These are phyloP conservation scores for Actenoides lindsayi DNA, from an alignment of 2,113 vertebrate genomes.

Conservation along the genomic window DNA sequence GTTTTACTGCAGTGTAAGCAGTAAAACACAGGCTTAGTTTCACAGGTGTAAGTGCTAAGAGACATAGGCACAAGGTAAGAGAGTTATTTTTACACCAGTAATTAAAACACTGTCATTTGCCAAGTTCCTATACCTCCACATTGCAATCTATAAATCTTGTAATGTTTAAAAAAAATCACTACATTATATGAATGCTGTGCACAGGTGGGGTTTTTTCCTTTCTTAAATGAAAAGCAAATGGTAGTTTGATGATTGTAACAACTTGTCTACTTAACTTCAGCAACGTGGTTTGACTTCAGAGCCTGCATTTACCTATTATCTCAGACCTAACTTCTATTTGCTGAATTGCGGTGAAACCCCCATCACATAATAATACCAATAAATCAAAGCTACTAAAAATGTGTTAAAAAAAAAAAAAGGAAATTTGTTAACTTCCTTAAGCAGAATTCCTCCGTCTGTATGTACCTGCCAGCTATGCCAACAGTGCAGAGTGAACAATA, in stretches of 20 bases:
- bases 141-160: not conserved
- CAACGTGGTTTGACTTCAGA: not conserved
- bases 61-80: not conserved
- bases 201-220: not conserved
- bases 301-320: not conserved
- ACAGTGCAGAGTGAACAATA: not conserved
- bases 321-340: not conserved
- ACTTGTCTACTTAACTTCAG: not conserved
- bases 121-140: not conserved
- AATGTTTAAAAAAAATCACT: not conserved
- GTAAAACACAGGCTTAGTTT: not conserved
- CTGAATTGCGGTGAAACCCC: not conserved
- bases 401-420: rapidly evolving
- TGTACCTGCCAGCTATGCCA: not conserved
- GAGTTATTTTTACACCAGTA: not conserved
- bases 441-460: not conserved
- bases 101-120: not conserved
- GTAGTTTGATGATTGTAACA: not conserved
- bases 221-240: not conserved
- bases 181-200: not conserved
- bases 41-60: not conserved
- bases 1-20: not conserved
- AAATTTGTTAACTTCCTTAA: not conserved
- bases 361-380: not conserved
- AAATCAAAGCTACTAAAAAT: not conserved